phyloP scores from a whole-genome alignment of 1,140 invertebrate genomes.

The Drosophila arizonae region DNA sequence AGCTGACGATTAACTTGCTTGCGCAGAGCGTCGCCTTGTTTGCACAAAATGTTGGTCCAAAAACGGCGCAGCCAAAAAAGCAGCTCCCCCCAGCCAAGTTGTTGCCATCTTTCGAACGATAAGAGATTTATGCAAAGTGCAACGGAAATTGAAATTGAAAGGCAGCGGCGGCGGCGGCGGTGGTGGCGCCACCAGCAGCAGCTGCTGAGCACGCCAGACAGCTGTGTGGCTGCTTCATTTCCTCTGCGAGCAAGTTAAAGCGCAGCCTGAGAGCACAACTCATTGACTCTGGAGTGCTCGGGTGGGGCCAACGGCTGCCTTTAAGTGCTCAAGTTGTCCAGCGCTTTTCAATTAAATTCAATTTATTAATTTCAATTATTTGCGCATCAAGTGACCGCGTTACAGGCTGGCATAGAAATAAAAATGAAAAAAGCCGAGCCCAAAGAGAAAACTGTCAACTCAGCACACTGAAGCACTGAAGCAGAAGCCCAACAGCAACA shows the following conservation, averaged over 20 bases:
- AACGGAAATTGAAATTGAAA: conserved; percentile 66
- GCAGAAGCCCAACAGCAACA: conserved; percentile 38
- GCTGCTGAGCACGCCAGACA: conserved; percentile 9
- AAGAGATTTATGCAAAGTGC: conserved; percentile 75
- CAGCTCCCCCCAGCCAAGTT: conserved; percentile 40
- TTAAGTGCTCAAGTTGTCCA: conserved; percentile 53
- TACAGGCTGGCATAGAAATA: conserved; percentile 19
- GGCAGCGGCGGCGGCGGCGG: background rate
- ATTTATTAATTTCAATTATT: conserved; percentile 80
- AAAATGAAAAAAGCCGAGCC: background rate
- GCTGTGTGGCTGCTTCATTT: background rate
- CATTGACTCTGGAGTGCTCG: conserved; percentile 54
- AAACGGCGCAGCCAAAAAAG: conserved; percentile 8
- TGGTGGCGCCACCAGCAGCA: no score
- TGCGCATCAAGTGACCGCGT: conserved; percentile 67
- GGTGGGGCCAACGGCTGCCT: background rate
- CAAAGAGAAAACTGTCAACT: conserved; percentile 63
- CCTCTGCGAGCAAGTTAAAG: conserved; percentile 22
- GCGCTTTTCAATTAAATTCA: conserved; percentile 78
- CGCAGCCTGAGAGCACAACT: conserved; percentile 39
- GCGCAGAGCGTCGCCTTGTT: conserved; percentile 11
- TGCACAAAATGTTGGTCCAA: conserved; percentile 9
- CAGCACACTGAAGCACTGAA: conserved; percentile 47
- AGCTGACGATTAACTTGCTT: conserved; percentile 64
- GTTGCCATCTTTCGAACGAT: conserved; percentile 46